These are phyloP conservation scores for Hydractinia symbiolongicarpus DNA, from an alignment of 30 jellyfish, hydroid and myxozoan genomes.

Conservation along the genomic window DNA sequence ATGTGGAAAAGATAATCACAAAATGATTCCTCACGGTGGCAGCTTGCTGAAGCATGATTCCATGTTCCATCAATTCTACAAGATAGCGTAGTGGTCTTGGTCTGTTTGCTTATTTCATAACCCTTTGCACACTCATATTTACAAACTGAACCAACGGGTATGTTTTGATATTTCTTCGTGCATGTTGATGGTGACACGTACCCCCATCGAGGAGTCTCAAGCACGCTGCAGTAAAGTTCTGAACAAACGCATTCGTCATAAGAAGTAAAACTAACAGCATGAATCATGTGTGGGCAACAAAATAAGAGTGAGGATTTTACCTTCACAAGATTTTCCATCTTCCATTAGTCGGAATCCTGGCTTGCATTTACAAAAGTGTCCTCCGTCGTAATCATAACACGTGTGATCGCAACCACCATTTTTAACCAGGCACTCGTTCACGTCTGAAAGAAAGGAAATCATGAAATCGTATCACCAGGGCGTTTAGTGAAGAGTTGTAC, in stretches of 20 bases:
- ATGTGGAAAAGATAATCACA: not conserved
- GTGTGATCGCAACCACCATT: slow-evolving; percentile 94
- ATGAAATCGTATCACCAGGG: not conserved
- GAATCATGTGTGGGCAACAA: not conserved
- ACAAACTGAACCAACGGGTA: slow-evolving; percentile 70
- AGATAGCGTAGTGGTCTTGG: slow-evolving; percentile 29
- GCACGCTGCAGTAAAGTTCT: slow-evolving; percentile 70
- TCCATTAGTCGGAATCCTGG: slow-evolving; percentile 74
- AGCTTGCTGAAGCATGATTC: slow-evolving; percentile 63
- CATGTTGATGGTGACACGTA: slow-evolving; percentile 63
- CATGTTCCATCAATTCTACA: slow-evolving; percentile 80
- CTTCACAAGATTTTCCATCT: slow-evolving; percentile 79
- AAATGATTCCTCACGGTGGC: slow-evolving; percentile 64
- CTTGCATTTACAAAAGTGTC: slow-evolving; percentile 66
- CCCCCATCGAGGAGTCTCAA: slow-evolving; percentile 66
- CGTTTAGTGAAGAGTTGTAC: not conserved
- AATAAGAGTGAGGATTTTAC: slow-evolving; percentile 25
- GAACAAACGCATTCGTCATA: not conserved
- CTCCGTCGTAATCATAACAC: slow-evolving; percentile 81
- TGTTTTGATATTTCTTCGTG: slow-evolving; percentile 56
- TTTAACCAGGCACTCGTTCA: slow-evolving; percentile 60
- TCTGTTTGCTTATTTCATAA: slow-evolving; percentile 37
- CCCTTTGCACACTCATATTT: slow-evolving; percentile 61
- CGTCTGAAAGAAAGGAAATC: slow-evolving; percentile 35
- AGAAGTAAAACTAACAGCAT: not conserved